Conservation (phyloP, 2,113 vertebrate species). For the Carassius gibelio region DNA sequence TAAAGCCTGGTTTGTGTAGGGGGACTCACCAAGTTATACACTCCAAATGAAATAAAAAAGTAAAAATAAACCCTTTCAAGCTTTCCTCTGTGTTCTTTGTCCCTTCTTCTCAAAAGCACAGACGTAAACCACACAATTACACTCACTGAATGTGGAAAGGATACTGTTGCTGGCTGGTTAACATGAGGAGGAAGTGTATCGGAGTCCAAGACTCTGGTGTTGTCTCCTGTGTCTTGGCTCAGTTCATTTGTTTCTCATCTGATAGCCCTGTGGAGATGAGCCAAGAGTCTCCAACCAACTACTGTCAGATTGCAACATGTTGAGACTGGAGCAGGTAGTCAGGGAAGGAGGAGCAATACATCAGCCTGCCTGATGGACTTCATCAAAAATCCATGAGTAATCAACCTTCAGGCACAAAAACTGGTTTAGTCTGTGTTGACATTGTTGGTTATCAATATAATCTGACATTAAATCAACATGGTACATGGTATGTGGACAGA, state of each 20-base stretch:
- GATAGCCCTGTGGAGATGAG: constrained; percentile 50
- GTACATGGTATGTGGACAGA: not conserved
- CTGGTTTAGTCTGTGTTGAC: constrained; percentile 10
- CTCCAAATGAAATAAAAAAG: not conserved
- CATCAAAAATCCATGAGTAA: constrained; percentile 44
- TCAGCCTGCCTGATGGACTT: constrained; percentile 38
- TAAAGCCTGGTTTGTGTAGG: not conserved
- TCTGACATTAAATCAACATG: constrained; percentile 1
- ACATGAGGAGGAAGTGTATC: constrained; percentile 56
- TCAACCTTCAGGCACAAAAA: constrained; percentile 6
- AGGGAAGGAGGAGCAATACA: constrained; percentile 33
- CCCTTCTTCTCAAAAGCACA: not conserved
- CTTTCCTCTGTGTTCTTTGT: not conserved
- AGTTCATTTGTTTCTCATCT: constrained; percentile 48
- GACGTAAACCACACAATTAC: constrained; percentile 3
- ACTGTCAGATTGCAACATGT: constrained; percentile 47
- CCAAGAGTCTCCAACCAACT: constrained; percentile 49
- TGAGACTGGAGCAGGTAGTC: constrained; percentile 46
- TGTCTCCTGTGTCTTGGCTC: constrained; percentile 55
- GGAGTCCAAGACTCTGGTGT: constrained; percentile 41
- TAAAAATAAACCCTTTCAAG: too few species aligned
- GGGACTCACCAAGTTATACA: not conserved
- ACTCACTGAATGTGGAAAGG: constrained; percentile 31
- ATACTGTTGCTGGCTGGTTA: constrained; percentile 49
- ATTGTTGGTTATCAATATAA: not conserved